Base-by-base conservation (phyloP, 2,888 invertebrate genomes). In the Volucella bombylans region DNA sequence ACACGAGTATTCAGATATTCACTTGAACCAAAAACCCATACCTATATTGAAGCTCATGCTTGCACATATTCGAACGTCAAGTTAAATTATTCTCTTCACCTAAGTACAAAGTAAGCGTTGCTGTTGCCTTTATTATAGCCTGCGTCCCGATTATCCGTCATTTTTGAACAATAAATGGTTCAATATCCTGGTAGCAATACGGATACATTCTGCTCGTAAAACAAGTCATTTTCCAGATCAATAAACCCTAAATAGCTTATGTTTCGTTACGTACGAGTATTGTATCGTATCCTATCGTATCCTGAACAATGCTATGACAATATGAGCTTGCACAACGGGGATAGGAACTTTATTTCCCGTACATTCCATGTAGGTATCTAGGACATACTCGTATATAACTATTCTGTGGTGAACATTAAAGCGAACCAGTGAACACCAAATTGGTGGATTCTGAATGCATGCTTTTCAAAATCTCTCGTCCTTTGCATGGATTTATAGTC, bases 151-250 rank as follows among this genome's bases (percentile, higher is more conserved):
- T 14, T 50, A 49, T 41, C 41, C 59, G 18, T 45, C 67, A 67
- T 61, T 76, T 59, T 1, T 59, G 23, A 49, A 49, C 55, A 65
- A 74, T 65, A 57, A 74, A 74, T 41, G 18, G 31, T 41, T 47
- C 31, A 38, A 62, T 18, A n/a, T 8, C 41, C 49, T 49, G 8
- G 59, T 11, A 11, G 9, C 1, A 6, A 31, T 31, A 71, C 54
- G n/a, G 45, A 45, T 49, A 38, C 39, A 73, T 55, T 73, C 23
- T 14, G 47, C 3, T 69, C 47, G 77, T 54, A 55, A 62, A 78
- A 64, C 61, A 69, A 68, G 69, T 49, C 61, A 68, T 78, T 78
- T 69, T 69, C 47, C 23, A 57, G 69, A 78, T 69, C 69, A 78
- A 71, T 71, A 71, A 57, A 49, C 54, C 54, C 77, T 9, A 55